Conservation (phyloP, 2,888 invertebrate species). For the Steromphala cineraria region DNA sequence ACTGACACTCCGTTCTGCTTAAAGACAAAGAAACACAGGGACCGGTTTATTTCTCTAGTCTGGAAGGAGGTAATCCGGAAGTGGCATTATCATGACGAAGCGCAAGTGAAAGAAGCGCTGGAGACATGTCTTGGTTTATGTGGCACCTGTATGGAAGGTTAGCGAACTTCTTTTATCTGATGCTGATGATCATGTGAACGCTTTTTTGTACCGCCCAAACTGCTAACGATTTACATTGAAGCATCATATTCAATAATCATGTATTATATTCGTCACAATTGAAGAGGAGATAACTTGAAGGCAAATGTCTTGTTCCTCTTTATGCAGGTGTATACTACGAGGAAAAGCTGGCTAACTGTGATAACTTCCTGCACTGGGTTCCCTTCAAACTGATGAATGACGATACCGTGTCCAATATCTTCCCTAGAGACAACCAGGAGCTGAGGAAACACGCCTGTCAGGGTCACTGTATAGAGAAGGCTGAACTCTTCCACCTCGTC, state of each 20-base stretch:
- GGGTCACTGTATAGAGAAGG: conserved; percentile 53
- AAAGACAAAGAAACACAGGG: conserved; percentile 35
- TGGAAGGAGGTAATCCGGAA: conserved; percentile 45
- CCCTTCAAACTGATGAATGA: conserved; percentile 52
- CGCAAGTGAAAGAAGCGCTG: conserved; percentile 44
- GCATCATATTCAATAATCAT: no score
- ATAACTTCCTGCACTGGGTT: conserved; percentile 61
- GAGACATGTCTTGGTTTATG: conserved; percentile 51
- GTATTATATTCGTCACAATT: no score
- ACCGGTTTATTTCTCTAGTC: conserved; percentile 31
- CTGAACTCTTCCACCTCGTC: conserved; percentile 55
- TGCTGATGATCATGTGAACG: not conserved
- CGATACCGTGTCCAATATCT: conserved; percentile 49
- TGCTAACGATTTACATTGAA: no score
- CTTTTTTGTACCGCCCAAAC: no score
- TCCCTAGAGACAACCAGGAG: conserved; percentile 45
- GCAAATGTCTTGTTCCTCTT: no score
- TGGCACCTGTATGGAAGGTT: conserved; percentile 60
- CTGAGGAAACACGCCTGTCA: conserved; percentile 49
- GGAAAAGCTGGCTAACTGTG: conserved; percentile 54
- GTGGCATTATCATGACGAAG: conserved; percentile 36
- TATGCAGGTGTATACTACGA: conserved; percentile 50
- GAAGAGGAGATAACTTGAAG: no score
- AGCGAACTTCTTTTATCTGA: not conserved
- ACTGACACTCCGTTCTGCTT: conserved; percentile 47